Base-by-base conservation (phyloP, 2,888 invertebrate genomes). In the Gandaritis pyraliata region DNA sequence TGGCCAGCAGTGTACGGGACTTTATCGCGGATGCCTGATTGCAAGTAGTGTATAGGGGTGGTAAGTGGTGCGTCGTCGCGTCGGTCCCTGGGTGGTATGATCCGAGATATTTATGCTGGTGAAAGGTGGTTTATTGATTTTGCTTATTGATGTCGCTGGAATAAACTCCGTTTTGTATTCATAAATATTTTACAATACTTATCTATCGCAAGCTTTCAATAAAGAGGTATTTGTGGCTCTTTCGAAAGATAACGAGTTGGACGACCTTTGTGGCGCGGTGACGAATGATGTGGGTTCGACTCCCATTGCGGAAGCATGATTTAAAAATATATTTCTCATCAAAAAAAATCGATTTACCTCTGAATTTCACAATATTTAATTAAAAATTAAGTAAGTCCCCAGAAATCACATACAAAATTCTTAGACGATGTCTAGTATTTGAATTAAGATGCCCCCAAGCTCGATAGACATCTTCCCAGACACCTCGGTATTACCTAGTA, bases 1-100 rank as follows among this genome's bases (percentile, higher is more conserved):
- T 66, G 71, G 65, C 67, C 58, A 39, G 61, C 69, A 75, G 61
- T 73, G 65, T 74, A 78, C 74, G 71, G 71, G 64, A 72, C 72
- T 71, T 71, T 69, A 66, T 69, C 65, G 55, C 50, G 18, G 41
- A 47, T 39, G 54, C 48, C 56, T 63, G 63, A 68, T 68, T 64
- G 69, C 55, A 55, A 51, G 60, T 60, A 50, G 66, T 61, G 64
- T 60, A 66, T 58, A 66, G 66, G 64, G 64, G 64, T 64, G 64
- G 64, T 64, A 64, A 64, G 64, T 64, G 64, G 62, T 50, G 57
- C 23, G 23, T 23, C 39, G 50, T 38, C 39, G 41, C 39, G 50
- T 38, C 39, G 41, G 33, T 50, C 62, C 56, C 45, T 60, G 59
- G 63, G 64, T 59, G 64, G 64, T 59, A 59, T 48, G 59, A 59